A percentile compares a stretch with the other conserved stretches of the same genome.
Evolutionary conservation across 2,113 vertebrate genomes (phyloP).

Genomic region (Nesogale talazaci): DNA sequence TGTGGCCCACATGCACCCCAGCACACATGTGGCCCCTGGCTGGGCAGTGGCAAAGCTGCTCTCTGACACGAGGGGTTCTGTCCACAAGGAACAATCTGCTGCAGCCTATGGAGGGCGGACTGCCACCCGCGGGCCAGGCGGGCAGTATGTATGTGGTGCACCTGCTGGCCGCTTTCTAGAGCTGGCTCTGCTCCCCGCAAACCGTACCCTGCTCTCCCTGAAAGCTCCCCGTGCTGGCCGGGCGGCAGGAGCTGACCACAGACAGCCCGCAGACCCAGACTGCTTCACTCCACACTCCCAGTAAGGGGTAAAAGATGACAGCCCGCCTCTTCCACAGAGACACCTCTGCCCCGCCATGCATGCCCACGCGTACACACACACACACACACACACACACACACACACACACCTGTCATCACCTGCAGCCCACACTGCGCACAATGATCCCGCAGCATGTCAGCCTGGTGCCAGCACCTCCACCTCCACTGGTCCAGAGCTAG

Average conservation of each 20-base stretch:
- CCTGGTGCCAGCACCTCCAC: not conserved
- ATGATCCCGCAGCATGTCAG: not conserved
- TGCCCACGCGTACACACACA: too few relatives aligned
- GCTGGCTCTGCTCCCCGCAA: not conserved
- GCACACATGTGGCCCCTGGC: too few relatives aligned
- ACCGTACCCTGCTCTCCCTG: not conserved
- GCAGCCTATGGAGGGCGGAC: not conserved
- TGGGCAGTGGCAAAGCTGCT: slow-evolving; percentile 33
- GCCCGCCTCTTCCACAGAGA: not conserved
- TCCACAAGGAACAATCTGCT: not conserved
- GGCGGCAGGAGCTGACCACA: not conserved
- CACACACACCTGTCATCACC: not conserved
- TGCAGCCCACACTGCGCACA: fast-evolving
- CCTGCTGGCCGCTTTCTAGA: not conserved
- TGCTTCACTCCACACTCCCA: not conserved
- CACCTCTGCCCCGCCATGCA: not conserved
- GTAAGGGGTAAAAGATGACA: not conserved
- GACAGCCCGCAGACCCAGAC: not conserved
- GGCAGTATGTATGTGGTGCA: not conserved
- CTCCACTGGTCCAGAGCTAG: not conserved
- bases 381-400: too few relatives aligned
- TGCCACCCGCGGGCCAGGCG: not conserved
- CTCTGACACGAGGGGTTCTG: not conserved
- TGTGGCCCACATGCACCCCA: too few relatives aligned
- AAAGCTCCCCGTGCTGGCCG: not conserved